Evolutionary conservation across 2,888 invertebrate species (phyloP).

Genomic region (Anagyrus pseudococci): DNA sequence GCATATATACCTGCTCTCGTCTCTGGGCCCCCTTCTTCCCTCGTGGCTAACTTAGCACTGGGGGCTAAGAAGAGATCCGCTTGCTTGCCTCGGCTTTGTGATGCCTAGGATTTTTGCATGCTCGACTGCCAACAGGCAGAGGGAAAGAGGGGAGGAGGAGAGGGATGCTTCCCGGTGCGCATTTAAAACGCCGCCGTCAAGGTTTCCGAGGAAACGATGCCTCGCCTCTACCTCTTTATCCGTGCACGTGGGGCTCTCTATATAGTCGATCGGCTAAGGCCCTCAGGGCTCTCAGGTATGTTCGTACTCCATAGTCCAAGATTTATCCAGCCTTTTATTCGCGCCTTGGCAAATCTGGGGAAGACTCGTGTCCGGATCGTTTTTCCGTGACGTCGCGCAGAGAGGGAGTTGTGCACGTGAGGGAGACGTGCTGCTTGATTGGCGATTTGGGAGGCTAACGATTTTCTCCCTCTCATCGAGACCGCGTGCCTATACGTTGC

Average conservation of each 20-base stretch:
- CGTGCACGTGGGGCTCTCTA: not conserved
- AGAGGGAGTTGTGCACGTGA: too few species aligned
- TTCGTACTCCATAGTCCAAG: conserved; percentile 34
- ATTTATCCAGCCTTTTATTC: too few species aligned
- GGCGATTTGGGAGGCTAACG: too few species aligned
- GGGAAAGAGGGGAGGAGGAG: conserved; percentile 16
- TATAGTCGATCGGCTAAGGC: not conserved
- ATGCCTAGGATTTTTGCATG: conserved; percentile 49
- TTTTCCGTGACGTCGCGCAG: too few species aligned
- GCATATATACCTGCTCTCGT: conserved; percentile 31
- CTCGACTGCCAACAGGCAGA: not conserved
- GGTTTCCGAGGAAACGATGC: conserved; percentile 48
- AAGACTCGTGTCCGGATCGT: too few species aligned
- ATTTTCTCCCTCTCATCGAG: too few species aligned
- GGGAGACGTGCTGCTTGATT: too few species aligned
- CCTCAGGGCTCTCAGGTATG: conserved; percentile 1
- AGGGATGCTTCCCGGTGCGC: conserved; percentile 46
- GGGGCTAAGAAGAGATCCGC: not conserved
- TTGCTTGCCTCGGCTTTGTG: conserved; percentile 41
- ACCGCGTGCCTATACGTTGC: too few species aligned
- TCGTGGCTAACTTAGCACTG: too few species aligned
- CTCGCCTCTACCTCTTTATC: not conserved
- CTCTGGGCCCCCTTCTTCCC: not conserved
- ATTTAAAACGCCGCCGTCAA: conserved; percentile 49
- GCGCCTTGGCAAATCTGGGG: conserved; percentile 22